Base-by-base conservation (phyloP, 2,888 invertebrate genomes). In the Orthosia incerta region DNA sequence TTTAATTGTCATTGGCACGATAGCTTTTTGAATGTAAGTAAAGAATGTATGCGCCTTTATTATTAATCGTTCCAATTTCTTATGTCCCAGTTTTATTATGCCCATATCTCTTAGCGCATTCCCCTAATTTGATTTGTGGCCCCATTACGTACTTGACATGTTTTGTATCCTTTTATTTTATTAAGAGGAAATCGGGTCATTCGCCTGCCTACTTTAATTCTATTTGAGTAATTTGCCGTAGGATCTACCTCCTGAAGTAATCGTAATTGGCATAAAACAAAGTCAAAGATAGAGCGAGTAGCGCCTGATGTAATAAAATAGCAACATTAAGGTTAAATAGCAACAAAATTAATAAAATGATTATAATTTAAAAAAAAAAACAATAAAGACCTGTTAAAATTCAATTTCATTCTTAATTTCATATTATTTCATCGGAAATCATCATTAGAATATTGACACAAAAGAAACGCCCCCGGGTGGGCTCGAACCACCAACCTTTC, bases 401-500 rank as follows among this genome's bases (percentile, higher is more conserved):
- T 55, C 1, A n/a, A 53, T 16, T 51, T 51, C 0, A 23, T 48
- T 23, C 0, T 23, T 12, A 4, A 31, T 26, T 48, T 57, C 3
- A 1, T 11, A 3, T 56, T 51, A 0, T 46, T 13, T 5, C 0
- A 15, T 55, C 3, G 0, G 12, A 9, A 31, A 61, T 26, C 7
- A 15, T 0, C 7, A 13, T 0, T 55, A 50, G 13, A 60, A 60
- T 56, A 77, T 56, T 15, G 45, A 0, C 1, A 46, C 45, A 88
- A 86, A 97, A 96, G 91, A 78, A 68, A 5, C 98, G 98, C 98
- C 98, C 98, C 98, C 98, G 98, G 98, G 98, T 98, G 98, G 98
- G 97, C 98, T 98, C 97, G 98, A 98, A 98, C 98, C 98, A 98
- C 98, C 98, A 98, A 98, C 98, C 98, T 98, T 98, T 98, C 98